A percentile compares a stretch with the other conserved stretches of the same genome.
Evolutionary conservation across 1,140 invertebrate species (phyloP).

Genomic region (Hyles vespertilio): DNA sequence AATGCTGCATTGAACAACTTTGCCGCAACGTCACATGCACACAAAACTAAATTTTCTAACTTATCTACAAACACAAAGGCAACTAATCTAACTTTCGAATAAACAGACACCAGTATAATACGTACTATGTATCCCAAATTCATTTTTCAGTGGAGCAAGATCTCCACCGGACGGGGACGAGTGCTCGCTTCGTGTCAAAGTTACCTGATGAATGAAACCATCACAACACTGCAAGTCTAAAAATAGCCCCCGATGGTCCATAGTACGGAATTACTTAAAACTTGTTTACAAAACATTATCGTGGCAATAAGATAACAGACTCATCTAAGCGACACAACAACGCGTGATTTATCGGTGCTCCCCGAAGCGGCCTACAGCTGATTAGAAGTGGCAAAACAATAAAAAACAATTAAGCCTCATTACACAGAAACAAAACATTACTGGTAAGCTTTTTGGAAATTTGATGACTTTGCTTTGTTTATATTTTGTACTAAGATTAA

Average conservation of each 20-base stretch:
- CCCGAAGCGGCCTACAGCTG: not conserved
- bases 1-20: too few species aligned
- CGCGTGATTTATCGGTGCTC: constrained; percentile 22
- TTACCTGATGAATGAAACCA: constrained; percentile 55
- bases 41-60: too few species aligned
- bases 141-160: constrained; percentile 5
- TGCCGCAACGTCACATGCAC: too few species aligned
- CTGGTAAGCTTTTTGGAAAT: not conserved
- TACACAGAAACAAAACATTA: not conserved
- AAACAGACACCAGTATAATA: too few species aligned
- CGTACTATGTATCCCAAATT: constrained; percentile 4
- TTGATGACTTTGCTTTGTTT: not conserved
- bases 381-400: constrained; percentile 4
- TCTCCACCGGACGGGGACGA: constrained; percentile 1
- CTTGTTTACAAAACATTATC: constrained; percentile 60
- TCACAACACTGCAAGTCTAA: constrained; percentile 35
- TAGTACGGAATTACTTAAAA: constrained; percentile 64
- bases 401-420: not conserved
- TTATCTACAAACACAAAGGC: too few species aligned
- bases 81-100: too few species aligned
- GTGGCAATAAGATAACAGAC: constrained; percentile 48
- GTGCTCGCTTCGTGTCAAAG: constrained; percentile 20
- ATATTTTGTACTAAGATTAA: not conserved
- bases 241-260: constrained; percentile 55
- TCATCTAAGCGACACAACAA: constrained; percentile 28